Base-by-base conservation (phyloP, 2,888 invertebrate genomes). In the Camptogramma bilineatum region DNA sequence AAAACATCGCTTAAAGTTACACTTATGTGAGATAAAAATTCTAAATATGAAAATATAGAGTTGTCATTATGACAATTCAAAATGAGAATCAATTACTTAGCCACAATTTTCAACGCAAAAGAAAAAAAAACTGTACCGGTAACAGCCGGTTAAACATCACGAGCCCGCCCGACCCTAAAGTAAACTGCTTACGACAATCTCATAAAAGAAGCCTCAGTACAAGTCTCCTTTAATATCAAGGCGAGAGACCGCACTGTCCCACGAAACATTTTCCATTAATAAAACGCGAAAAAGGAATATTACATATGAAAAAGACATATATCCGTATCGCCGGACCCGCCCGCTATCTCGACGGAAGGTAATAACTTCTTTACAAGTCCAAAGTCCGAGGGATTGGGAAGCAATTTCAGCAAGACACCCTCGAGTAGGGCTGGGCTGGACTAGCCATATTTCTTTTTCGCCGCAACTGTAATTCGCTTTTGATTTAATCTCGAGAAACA, bases 311-410 rank as follows among this genome's bases (percentile, higher is more conserved):
- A 92, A 90, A 90, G 91, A 91, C 91, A 91, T 91, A 91, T 92
- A 93, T 92, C 91, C 92, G 93, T 92, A 92, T 92, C 92, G 91
- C 86, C 87, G 89, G 90, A 90, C 90, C 92, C 90, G 91, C 85
- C n/a, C 91, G 92, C 91, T 93, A 92, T 93, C 93, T 93, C 86
- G 88, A 88, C 83, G 88, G 91, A 92, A 94, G 93, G 93, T 94
- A 94, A 94, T 94, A 94, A 94, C 93, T 94, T 93, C 93, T 94
- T 94, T 94, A 94, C 93, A 94, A 94, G 93, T 94, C 93, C 93
- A 93, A 93, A 94, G 93, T 93, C 93, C 93, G 93, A 93, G 93
- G 93, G 93, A 94, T 94, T 94, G 93, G 92, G 93, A 94, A 94
- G 93, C 93, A 94, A 94, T 94, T 94, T 94, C 93, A 93, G 90